Evolutionary conservation across 2,888 invertebrate species (phyloP).

Genomic region (Agonopterix subpropinquella): DNA sequence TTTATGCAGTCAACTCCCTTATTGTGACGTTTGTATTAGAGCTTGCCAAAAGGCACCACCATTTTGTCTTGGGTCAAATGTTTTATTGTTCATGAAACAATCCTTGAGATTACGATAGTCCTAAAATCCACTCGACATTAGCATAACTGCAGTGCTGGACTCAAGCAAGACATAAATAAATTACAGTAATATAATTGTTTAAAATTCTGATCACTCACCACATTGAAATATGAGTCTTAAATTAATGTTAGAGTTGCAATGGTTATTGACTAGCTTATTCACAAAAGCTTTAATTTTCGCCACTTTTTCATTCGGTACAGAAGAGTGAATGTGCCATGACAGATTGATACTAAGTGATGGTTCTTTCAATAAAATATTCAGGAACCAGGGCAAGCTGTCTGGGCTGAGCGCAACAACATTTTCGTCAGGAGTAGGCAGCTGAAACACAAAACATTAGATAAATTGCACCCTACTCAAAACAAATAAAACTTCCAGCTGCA

Average conservation of each 20-base stretch:
- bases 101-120: too few species aligned
- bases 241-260: conserved; percentile 49
- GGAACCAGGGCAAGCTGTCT: conserved; percentile 79
- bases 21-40: neutral
- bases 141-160: neutral
- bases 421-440: conserved; percentile 66
- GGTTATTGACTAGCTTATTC: conserved; percentile 27
- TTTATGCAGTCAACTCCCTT: too few species aligned
- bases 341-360: conserved; percentile 70
- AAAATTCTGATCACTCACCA: conserved; percentile 67
- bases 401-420: conserved; percentile 81
- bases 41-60: too few species aligned
- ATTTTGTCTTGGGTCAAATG: too few species aligned
- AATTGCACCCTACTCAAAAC: neutral
- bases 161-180: neutral
- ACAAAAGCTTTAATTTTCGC: conserved; percentile 49
- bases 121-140: too few species aligned
- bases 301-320: conserved; percentile 62
- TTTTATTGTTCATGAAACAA: too few species aligned
- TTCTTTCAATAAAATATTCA: conserved; percentile 76
- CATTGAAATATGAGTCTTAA: conserved; percentile 86
- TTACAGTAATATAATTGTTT: too few species aligned
- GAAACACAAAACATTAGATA: conserved; percentile 21
- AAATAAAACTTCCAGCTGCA: too few species aligned
- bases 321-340: conserved; percentile 79